A percentile compares a stretch with the other conserved stretches of the same genome.
These are phyloP conservation scores for Podilymbus podiceps DNA, from an alignment of 2,113 vertebrate genomes.

Conservation along the genomic window DNA sequence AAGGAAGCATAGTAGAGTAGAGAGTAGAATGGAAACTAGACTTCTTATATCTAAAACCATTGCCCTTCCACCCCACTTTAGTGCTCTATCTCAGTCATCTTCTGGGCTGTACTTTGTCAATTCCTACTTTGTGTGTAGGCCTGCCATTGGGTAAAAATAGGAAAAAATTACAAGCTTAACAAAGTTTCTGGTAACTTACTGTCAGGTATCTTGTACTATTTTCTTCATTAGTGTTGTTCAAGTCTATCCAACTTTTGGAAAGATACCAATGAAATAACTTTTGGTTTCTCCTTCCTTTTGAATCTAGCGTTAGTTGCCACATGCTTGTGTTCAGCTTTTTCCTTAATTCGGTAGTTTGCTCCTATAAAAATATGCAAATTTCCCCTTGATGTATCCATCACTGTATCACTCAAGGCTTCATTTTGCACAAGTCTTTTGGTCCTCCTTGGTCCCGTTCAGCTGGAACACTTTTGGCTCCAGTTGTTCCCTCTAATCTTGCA, in stretches of 20 bases:
- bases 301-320: neutral
- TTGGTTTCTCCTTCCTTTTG: neutral
- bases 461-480: neutral
- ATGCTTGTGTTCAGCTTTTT: neutral
- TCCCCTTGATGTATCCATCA: neutral
- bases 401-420: neutral
- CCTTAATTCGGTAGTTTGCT: neutral
- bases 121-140: neutral
- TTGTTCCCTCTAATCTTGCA: neutral
- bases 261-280: neutral
- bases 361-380: neutral
- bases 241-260: neutral
- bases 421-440: neutral
- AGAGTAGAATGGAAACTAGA: neutral
- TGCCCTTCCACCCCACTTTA: neutral
- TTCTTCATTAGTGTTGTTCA: neutral
- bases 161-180: neutral
- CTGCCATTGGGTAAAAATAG: neutral
- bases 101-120: neutral
- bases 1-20: neutral
- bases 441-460: neutral
- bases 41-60: accelerated
- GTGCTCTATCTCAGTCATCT: neutral
- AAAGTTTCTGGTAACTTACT: neutral
- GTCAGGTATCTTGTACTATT: neutral